Base-by-base conservation (phyloP, 2,888 invertebrate species). In the Noctua comes region DNA sequence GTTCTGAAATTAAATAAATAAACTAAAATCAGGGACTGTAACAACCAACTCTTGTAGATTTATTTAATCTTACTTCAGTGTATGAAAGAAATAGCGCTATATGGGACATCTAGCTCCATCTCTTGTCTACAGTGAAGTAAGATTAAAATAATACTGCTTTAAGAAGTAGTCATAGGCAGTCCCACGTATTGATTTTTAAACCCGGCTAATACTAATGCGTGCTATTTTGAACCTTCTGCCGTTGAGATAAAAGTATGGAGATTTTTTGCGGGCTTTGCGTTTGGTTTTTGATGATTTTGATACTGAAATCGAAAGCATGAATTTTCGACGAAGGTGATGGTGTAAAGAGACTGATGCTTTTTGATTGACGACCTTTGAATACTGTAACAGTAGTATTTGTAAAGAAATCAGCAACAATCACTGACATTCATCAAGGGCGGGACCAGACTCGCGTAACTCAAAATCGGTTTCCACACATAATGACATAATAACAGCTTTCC, bases 321-420 rank as follows among this genome's bases (percentile, higher is more conserved):
- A 6, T 59, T 72, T 68, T 77, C 36, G 68, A 72, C 10, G 24
- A n/a, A 65, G 82, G 82, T 82, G 77, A 72, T 59, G 69, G 83
- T 69, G 31, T 59, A 62, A 48, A 62, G 57, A 72, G 36, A 59
- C 36, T 65, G 36, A 27, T 59, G 68, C 48, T 81, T 68, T 75
- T 69, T 76, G 21, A 76, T 66, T 62, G 59, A 48, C 7, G 24
- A 81, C 24, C 21, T 66, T 76, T 31, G 10, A 54, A 76, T 13
- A 74, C 54, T 48, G 51, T 66, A 65, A 31, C 69, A 18, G 36
- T 36, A 54, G 65, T 66, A 16, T 75, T 65, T 80, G 21, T 59
- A 43, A 46, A 31, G 31, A 16, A 11, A 46, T 27, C n/a, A 27
- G 10, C 36, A 54, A 16, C 43, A 57, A 75, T 13, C 57, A 70